Conservation (phyloP, 2,888 invertebrate genomes). For the Mimas tiliae region DNA sequence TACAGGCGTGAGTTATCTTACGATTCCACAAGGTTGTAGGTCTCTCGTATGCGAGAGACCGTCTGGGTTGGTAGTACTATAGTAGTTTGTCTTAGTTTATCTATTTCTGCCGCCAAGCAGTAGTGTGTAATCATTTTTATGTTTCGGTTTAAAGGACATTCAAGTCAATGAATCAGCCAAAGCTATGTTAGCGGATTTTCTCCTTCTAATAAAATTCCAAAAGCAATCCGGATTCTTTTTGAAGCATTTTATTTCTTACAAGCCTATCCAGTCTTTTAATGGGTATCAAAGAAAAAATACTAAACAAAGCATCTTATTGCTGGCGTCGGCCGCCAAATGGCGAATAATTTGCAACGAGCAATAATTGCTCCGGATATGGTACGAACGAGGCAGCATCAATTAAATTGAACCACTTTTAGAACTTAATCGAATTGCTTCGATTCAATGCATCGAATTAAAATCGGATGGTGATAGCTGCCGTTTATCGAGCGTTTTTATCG, state of each 20-base stretch:
- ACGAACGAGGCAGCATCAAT: constrained; percentile 48
- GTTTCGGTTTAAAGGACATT: no score
- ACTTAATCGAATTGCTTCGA: constrained; percentile 56
- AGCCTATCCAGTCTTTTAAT: background rate
- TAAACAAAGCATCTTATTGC: constrained; percentile 37
- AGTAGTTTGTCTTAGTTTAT: no score
- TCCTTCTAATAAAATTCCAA: no score
- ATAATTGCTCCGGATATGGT: constrained; percentile 53
- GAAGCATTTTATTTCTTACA: background rate
- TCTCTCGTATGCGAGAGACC: no score
- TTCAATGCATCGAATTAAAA: constrained; percentile 59
- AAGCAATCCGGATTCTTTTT: no score
- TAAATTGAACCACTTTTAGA: constrained; percentile 62
- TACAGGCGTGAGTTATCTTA: no score
- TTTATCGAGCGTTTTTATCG: background rate
- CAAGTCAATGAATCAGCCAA: no score
- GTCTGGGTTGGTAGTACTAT: no score
- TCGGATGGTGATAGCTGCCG: constrained; percentile 39
- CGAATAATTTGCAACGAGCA: constrained; percentile 41
- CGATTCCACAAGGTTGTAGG: no score
- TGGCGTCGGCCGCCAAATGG: constrained; percentile 53
- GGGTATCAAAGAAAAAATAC: background rate
- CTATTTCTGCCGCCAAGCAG: no score
- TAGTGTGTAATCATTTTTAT: no score
- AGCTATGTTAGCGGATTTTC: no score